These are phyloP conservation scores for Stratiomys singularior DNA, from an alignment of 2,888 invertebrate species.

Conservation along the genomic window DNA sequence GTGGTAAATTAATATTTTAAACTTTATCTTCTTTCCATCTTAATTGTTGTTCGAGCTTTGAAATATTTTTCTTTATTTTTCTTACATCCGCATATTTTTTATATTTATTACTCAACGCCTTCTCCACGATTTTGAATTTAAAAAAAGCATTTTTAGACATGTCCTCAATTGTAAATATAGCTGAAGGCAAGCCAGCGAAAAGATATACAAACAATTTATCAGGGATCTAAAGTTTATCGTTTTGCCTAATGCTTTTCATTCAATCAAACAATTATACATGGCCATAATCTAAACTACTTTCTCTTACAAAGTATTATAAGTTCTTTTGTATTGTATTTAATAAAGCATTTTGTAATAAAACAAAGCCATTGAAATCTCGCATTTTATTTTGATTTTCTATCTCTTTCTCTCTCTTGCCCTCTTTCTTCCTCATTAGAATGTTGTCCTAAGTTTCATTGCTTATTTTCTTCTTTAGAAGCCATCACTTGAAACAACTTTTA, in stretches of 20 bases:
- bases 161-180: not conserved
- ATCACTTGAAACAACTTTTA: too few relatives aligned
- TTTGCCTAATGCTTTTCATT: constrained; percentile 10
- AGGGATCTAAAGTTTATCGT: constrained; percentile 22
- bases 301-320: constrained; percentile 6
- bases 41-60: constrained; percentile 40
- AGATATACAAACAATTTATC: constrained; percentile 17
- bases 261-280: constrained; percentile 28
- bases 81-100: not conserved
- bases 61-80: not conserved
- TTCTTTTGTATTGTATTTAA: constrained; percentile 46
- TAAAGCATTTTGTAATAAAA: constrained; percentile 52
- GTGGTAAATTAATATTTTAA: constrained; percentile 33
- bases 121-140: not conserved
- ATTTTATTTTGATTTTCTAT: not conserved
- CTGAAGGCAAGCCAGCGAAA: not conserved
- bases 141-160: not conserved
- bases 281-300: constrained; percentile 49
- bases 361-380: constrained; percentile 26
- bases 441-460: too few relatives aligned
- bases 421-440: too few relatives aligned
- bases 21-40: not conserved
- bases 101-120: not conserved
- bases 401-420: too few relatives aligned
- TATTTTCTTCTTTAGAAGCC: too few relatives aligned